Conservation (phyloP, 2,113 vertebrate genomes). For the Heliornis fulica region DNA sequence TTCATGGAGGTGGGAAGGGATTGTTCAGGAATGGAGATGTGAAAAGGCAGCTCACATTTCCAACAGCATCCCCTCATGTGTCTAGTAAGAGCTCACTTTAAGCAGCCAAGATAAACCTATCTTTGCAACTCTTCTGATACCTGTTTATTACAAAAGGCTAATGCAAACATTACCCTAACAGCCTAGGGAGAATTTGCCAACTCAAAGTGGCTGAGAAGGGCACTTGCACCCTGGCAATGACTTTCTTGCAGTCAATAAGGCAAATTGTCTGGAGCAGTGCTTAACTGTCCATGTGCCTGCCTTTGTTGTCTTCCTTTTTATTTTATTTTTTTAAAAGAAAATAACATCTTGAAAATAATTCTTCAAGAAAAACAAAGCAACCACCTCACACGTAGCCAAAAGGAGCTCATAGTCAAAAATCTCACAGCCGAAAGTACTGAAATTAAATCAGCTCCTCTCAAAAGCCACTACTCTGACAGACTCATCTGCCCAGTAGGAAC, state of each 20-base stretch:
- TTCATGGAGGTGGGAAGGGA: neutral
- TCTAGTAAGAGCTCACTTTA: neutral
- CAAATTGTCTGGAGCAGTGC: neutral
- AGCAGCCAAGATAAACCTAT: neutral
- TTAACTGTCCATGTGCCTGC: neutral
- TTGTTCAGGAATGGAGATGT: rapidly evolving
- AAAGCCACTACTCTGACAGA: neutral
- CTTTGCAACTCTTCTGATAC: neutral
- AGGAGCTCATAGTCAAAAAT: neutral
- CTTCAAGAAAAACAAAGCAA: neutral
- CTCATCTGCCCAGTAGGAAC: neutral
- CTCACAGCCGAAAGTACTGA: neutral
- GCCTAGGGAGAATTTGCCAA: neutral
- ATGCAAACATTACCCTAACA: neutral
- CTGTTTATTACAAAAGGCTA: neutral
- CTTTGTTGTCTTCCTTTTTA: neutral
- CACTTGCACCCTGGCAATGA: neutral
- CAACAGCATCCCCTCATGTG: neutral
- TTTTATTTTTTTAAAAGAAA: neutral
- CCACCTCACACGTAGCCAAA: neutral
- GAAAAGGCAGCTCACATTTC: rapidly evolving
- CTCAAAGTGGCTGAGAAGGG: conserved; percentile 7
- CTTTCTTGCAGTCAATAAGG: neutral
- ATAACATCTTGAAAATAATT: neutral
- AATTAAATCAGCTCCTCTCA: neutral